phyloP scores from a whole-genome alignment of 2,888 invertebrate genomes.

The Limnephilus rhombicus region DNA sequence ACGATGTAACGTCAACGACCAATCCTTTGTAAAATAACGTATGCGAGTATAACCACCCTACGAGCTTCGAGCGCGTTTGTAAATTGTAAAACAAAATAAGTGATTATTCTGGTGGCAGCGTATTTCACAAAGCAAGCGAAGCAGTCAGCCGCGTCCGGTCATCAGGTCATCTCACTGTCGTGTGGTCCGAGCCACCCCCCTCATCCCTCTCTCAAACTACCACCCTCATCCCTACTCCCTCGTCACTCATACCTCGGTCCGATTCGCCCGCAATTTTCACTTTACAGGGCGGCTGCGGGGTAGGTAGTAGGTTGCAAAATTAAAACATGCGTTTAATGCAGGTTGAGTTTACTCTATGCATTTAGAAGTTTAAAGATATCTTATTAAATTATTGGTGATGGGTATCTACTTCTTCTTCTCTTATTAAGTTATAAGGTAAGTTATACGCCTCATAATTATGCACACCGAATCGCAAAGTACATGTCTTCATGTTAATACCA shows the following conservation, averaged over 20 bases:
- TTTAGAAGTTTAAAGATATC: too few relatives aligned
- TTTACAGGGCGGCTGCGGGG: not conserved
- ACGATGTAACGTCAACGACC: not conserved
- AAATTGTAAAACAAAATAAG: not conserved
- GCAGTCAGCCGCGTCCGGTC: not conserved
- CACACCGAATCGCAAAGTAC: too few relatives aligned
- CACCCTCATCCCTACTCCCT: not conserved
- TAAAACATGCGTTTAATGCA: not conserved
- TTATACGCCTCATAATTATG: too few relatives aligned
- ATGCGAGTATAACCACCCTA: not conserved
- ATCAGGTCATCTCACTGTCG: conserved; percentile 5
- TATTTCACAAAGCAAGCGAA: conserved; percentile 28
- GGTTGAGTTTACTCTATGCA: too few relatives aligned
- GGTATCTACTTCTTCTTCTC: too few relatives aligned
- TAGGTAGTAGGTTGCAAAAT: not conserved
- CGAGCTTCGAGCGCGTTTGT: not conserved
- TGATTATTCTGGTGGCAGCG: not conserved
- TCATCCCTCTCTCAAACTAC: not conserved
- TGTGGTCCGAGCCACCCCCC: not conserved
- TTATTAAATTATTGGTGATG: too few relatives aligned
- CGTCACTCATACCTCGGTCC: not conserved
- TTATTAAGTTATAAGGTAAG: too few relatives aligned
- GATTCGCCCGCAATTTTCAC: not conserved
- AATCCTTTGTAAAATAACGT: not conserved
- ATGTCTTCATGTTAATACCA: too few relatives aligned